phyloP scores from a whole-genome alignment of 2,888 invertebrate species.

The Cantharis nigra region DNA sequence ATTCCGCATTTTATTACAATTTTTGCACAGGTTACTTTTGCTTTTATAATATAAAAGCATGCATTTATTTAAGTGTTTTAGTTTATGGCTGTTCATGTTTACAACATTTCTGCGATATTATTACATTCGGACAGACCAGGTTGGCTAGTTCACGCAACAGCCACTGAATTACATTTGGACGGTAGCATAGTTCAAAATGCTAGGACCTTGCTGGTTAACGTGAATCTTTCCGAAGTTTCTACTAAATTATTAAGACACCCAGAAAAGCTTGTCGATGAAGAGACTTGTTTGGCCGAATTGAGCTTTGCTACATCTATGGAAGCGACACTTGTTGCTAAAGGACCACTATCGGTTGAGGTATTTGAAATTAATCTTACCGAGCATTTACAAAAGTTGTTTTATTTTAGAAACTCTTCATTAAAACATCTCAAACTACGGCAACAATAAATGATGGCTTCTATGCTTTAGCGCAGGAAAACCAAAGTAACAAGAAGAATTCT shows the following conservation, averaged over 20 bases:
- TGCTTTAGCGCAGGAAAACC: slow-evolving; percentile 57
- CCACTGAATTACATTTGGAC: slow-evolving; percentile 71
- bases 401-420: slow-evolving; percentile 69
- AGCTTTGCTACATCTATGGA: slow-evolving; percentile 76
- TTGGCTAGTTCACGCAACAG: slow-evolving; percentile 73
- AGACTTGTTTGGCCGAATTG: slow-evolving; percentile 73
- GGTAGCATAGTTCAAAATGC: slow-evolving; percentile 72
- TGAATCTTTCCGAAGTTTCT: slow-evolving; percentile 69
- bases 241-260: slow-evolving; percentile 65
- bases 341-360: slow-evolving; percentile 85
- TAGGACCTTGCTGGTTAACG: slow-evolving; percentile 72
- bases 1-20: slow-evolving; percentile 79
- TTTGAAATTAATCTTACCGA: slow-evolving; percentile 21
- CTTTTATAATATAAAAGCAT: background rate
- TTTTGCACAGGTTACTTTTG: slow-evolving; percentile 73
- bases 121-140: slow-evolving; percentile 68
- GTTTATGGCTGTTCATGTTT: slow-evolving; percentile 86
- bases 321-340: slow-evolving; percentile 78
- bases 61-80: slow-evolving; percentile 46
- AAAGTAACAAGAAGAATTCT: slow-evolving; percentile 55
- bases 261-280: slow-evolving; percentile 53
- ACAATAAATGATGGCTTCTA: slow-evolving; percentile 64
- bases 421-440: slow-evolving; percentile 63
- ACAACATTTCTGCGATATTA: slow-evolving; percentile 69
- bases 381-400: slow-evolving; percentile 9